Percentiles rank a stretch among this genome's conserved stretches.
Evolutionary conservation across 2,888 invertebrate species (phyloP).

Genomic region (Dromius quadrimaculatus): DNA sequence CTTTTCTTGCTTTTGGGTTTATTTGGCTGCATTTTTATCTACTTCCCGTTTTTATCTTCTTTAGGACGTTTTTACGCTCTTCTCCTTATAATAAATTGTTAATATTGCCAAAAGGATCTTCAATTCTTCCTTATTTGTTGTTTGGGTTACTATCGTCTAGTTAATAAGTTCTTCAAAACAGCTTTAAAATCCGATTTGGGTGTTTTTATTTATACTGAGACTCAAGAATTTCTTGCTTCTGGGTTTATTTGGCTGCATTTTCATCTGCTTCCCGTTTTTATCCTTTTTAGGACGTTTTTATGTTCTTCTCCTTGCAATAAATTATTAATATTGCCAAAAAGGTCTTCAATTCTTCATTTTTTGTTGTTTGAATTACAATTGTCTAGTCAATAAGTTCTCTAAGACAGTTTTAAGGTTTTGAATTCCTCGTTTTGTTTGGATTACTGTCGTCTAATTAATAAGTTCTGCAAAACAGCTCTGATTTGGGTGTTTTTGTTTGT

Average conservation of each 20-base stretch:
- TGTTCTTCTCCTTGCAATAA: slow-evolving; percentile 70
- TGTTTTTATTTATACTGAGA: slow-evolving; percentile 63
- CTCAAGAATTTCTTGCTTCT: slow-evolving; percentile 50
- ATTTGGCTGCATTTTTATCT: too few species aligned
- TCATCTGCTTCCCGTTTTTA: slow-evolving; percentile 68
- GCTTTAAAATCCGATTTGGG: too few species aligned
- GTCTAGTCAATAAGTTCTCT: slow-evolving; percentile 52
- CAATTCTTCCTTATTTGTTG: slow-evolving; percentile 70
- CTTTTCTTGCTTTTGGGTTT: too few species aligned
- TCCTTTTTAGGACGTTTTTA: slow-evolving; percentile 14
- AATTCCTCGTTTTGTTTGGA: too few species aligned
- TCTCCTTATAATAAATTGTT: too few species aligned
- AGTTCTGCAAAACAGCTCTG: too few species aligned
- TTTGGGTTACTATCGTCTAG: slow-evolving; percentile 39
- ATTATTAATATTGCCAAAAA: slow-evolving; percentile 81
- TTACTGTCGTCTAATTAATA: too few species aligned
- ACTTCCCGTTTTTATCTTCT: slow-evolving; percentile 41
- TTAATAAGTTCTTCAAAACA: slow-evolving; percentile 50
- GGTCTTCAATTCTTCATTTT: slow-evolving; percentile 74
- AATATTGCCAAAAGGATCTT: slow-evolving; percentile 82
- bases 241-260: slow-evolving; percentile 67
- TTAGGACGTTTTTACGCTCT: too few species aligned
- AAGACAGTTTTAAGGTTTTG: slow-evolving; percentile 38
- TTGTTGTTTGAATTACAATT: slow-evolving; percentile 48
- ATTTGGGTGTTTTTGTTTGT: slow-evolving; percentile 2